Base-by-base conservation (phyloP, 2,888 invertebrate genomes). In the Altica lythri region DNA sequence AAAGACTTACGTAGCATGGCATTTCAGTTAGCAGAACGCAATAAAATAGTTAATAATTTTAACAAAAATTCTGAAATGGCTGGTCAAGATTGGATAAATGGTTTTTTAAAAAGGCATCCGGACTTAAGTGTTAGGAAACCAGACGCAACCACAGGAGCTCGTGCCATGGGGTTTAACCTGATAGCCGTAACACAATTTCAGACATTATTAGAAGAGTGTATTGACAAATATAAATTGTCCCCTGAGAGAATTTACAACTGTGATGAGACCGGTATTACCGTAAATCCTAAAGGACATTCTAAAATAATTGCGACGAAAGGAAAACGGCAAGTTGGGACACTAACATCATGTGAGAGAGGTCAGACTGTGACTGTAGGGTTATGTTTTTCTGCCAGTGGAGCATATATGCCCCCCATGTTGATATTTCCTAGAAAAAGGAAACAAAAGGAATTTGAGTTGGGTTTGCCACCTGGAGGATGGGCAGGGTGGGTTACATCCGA, bases 261-360 rank as follows among this genome's bases (percentile, higher is more conserved):
- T 13, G 72, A 72, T 52, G 73, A 73, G 53, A 72, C 69, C 9
- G 70, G 70, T 1, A 57, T 73, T 68, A 63, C 68, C 1, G 53
- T 59, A 29, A 70, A 69, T 9, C 64, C 66, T 1, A 69, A 30
- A 12, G 9, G 37, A 16, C 44, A 34, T 17, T 57, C 64, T 2
- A 67, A 65, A 60, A 55, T 68, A 17, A 2, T 30, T n/a, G 30
- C 30, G 8, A 9, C 17, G 25, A 60, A 45, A 40, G 63, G 54
- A 29, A 60, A 53, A 16, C 22, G 43, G 10, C 61, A 55, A 51
- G 53, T 59, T 2, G 57, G 55, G 9, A 19, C 27, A n/a, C 10
- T 56, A 8, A 44, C 55, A 9, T 61, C 62, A 5, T 59, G 55
- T 37, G 64, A 12, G 30, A 30, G 30, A 12, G 30, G 12, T 12